These are phyloP conservation scores for Thamnaconus septentrionalis DNA, from an alignment of 2,113 vertebrate species.

Conservation along the genomic window DNA sequence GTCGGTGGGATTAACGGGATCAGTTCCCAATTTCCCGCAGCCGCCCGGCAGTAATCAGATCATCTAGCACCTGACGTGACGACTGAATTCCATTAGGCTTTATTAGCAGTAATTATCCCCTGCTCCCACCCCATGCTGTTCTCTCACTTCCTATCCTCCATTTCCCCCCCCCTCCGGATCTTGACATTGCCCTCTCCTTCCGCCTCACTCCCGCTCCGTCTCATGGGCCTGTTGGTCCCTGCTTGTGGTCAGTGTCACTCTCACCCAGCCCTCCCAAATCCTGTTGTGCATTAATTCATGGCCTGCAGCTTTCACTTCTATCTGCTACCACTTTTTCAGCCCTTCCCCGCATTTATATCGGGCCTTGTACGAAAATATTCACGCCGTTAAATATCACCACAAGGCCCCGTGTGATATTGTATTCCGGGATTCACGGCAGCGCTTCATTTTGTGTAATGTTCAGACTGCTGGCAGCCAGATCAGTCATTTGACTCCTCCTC, in stretches of 20 bases:
- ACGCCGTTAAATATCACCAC: too few species aligned
- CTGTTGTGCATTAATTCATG: too few species aligned
- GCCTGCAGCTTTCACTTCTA: too few species aligned
- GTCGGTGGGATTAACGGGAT: slow-evolving; percentile 75
- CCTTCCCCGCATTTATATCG: not conserved
- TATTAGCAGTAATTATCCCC: slow-evolving; percentile 81
- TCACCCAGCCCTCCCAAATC: not conserved
- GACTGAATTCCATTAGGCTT: slow-evolving; percentile 80
- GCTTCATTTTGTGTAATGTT: too few species aligned
- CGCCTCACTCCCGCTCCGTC: slow-evolving; percentile 4
- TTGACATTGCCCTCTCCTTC: slow-evolving; percentile 38
- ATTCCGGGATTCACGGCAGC: too few species aligned
- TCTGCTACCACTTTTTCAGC: not conserved
- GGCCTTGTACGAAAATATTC: not conserved
- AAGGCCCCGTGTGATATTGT: too few species aligned
- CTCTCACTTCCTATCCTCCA: slow-evolving; percentile 33
- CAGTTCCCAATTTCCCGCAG: slow-evolving; percentile 76
- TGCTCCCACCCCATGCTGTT: slow-evolving; percentile 64
- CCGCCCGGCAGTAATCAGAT: slow-evolving; percentile 76
- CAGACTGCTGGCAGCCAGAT: too few species aligned
- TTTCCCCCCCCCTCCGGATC: slow-evolving; percentile 44
- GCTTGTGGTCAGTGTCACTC: slow-evolving; percentile 1
- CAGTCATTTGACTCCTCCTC: too few species aligned
- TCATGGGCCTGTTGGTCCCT: slow-evolving; percentile 12
- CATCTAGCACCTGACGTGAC: slow-evolving; percentile 77